These are phyloP conservation scores for Drosophila grimshawi DNA, from an alignment of 1,140 invertebrate genomes.

Conservation along the genomic window DNA sequence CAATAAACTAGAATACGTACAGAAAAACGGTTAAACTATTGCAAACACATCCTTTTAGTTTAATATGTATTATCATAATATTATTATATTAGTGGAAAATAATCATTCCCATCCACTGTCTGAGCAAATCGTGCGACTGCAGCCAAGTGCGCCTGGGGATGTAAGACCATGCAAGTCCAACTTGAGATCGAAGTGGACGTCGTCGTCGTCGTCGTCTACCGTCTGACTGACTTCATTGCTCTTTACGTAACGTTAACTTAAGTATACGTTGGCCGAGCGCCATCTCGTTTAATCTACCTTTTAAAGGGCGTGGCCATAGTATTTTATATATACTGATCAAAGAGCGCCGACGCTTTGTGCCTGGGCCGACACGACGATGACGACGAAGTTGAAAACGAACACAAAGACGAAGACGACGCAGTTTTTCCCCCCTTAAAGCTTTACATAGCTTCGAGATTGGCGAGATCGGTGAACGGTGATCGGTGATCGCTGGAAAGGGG, in stretches of 20 bases:
- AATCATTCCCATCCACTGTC: slow-evolving; percentile 53
- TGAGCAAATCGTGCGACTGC: slow-evolving; percentile 48
- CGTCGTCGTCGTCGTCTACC: slow-evolving; percentile 30
- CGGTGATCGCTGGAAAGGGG: slow-evolving; percentile 8
- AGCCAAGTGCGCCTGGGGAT: slow-evolving; percentile 67
- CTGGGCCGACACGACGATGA: slow-evolving; percentile 27
- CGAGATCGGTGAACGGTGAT: background rate
- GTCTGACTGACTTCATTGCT: slow-evolving; percentile 81
- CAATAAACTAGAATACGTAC: no score
- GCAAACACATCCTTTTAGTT: no score
- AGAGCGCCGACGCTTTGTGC: slow-evolving; percentile 78
- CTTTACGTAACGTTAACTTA: slow-evolving; percentile 81
- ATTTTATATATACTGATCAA: slow-evolving; percentile 84
- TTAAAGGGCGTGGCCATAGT: slow-evolving; percentile 84
- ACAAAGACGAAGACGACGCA: slow-evolving; percentile 20
- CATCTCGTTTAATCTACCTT: slow-evolving; percentile 84
- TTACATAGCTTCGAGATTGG: slow-evolving; percentile 3
- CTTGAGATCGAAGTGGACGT: slow-evolving; percentile 23
- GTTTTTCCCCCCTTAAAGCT: slow-evolving; percentile 15
- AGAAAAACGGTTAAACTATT: no score
- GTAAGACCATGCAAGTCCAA: slow-evolving; percentile 45
- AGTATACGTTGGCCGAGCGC: slow-evolving; percentile 82
- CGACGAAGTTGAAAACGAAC: slow-evolving; percentile 13
- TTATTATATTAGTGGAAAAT: background rate
- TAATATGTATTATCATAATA: no score